Conservation (phyloP, 1,140 invertebrate genomes). For the Nilaparvata lugens region DNA sequence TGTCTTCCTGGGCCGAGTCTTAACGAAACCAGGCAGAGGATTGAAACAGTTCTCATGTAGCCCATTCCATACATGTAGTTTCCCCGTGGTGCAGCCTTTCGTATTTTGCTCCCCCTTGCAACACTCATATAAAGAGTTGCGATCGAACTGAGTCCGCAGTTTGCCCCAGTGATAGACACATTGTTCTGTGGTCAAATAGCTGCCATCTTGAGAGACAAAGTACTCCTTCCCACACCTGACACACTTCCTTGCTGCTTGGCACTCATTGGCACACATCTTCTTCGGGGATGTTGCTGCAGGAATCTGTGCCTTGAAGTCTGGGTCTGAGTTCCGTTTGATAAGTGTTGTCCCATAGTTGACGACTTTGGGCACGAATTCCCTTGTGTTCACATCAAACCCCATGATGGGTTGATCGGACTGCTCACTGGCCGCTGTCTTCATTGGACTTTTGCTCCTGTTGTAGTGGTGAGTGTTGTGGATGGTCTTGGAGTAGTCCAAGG, state of each 20-base stretch:
- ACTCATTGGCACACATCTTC: too few relatives aligned
- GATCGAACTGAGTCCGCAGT: constrained; percentile 29
- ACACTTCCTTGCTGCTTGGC: constrained; percentile 46
- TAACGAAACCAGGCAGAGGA: constrained; percentile 53
- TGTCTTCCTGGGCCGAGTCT: constrained; percentile 38
- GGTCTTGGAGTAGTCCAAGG: neutral
- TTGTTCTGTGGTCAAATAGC: constrained; percentile 54
- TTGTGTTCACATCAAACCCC: constrained; percentile 50
- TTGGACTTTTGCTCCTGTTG: too few relatives aligned
- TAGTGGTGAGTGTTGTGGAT: too few relatives aligned
- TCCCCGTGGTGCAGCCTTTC: constrained; percentile 49
- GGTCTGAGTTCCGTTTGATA: too few relatives aligned
- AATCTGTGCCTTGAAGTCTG: too few relatives aligned
- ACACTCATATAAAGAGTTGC: constrained; percentile 36
- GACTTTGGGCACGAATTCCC: constrained; percentile 47
- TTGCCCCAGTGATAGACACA: constrained; percentile 80
- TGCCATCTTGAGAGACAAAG: constrained; percentile 48
- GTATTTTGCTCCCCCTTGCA: constrained; percentile 36
- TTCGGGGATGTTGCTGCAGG: neutral
- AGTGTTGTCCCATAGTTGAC: too few relatives aligned
- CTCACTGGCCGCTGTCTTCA: too few relatives aligned
- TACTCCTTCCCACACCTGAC: constrained; percentile 63
- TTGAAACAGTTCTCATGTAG: constrained; percentile 47
- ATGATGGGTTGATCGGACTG: constrained; percentile 11
- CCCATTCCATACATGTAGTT: constrained; percentile 69